Base-by-base conservation (phyloP, 1,140 invertebrate species). In the Zaprionus capensis region DNA sequence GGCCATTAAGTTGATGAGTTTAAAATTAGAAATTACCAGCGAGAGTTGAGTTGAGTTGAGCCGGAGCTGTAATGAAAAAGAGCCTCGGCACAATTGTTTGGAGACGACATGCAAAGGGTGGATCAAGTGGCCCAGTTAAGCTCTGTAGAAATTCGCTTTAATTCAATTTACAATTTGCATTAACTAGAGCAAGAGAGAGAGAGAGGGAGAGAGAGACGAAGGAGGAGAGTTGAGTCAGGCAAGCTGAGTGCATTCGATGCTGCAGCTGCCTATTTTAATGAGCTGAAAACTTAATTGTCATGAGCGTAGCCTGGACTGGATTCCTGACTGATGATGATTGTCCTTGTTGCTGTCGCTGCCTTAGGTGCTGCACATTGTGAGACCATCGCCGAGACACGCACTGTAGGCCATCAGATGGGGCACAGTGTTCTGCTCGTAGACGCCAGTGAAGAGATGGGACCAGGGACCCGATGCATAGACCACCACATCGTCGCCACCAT, bases 391-490 rank as follows among this genome's bases (percentile, higher is more conserved):
- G 26, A 95, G 88, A 64, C 95, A 95, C 2, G 94, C 93, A 2
- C 95, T 94, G 76, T 95, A 96, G 12, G 95, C 95, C 83, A 97
- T 95, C 20, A 95, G 94, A 84, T 97, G 96, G 31, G 96, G 95
- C 15, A 97, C 95, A 80, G 96, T 95, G 88, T 94, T 96, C 91
- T 97, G 96, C 79, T 98, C 96, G 86, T 97, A 96, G 14, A 96
- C 95, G 12, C 96, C 96, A 41, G 95, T 94, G 64, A 97, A 95
- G 14, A 97, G 92, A 85, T 97, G 96, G 1, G 96, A 93, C 93
- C 95, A 95, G 5, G 97, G 97, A 34, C 93, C 93, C n/a, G 78
- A 90, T 0, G 95, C 95, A 82, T 94, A 96, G 2, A 96, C 94
- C 0, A 94, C 93, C 0, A 96, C 95, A 85, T 96, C 96, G 59